Evolutionary conservation across 92 coral and sea anemone species (phyloP).

Genomic region (Zoanthus sansibaricus): DNA sequence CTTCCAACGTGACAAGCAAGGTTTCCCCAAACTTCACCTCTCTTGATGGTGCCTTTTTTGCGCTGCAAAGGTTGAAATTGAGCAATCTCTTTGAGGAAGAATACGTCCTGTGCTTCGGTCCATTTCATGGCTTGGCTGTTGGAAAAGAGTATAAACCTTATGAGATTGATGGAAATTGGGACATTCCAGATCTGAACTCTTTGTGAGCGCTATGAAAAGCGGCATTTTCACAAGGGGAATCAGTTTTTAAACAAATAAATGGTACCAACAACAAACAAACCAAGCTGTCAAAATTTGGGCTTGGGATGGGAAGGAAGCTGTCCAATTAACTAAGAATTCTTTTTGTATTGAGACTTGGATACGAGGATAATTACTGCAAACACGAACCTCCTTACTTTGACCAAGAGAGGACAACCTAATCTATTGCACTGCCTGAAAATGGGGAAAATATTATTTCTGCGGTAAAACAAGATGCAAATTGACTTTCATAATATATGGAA

Average conservation of each 20-base stretch:
- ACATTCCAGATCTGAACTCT: constrained; percentile 38
- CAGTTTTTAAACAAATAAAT: constrained; percentile 22
- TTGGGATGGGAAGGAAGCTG: background rate
- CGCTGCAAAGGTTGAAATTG: constrained; percentile 42
- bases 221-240: constrained; percentile 20
- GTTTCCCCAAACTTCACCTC: constrained; percentile 53
- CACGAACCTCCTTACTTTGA: background rate
- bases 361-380: background rate
- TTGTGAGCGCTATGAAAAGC: background rate
- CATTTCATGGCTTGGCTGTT: constrained; percentile 67
- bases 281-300: constrained; percentile 10
- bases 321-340: background rate
- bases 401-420: background rate
- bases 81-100: constrained; percentile 27
- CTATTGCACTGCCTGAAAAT: background rate
- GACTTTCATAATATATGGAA: background rate
- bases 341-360: background rate
- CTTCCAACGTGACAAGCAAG: background rate
- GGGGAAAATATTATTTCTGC: background rate
- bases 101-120: constrained; percentile 62
- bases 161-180: constrained; percentile 45
- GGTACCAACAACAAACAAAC: constrained; percentile 40
- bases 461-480: background rate
- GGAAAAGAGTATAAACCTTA: constrained; percentile 25
- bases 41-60: constrained; percentile 41